Evolutionary conservation across 2,888 invertebrate genomes (phyloP).

Genomic region (Lasioglossum pauxillum): DNA sequence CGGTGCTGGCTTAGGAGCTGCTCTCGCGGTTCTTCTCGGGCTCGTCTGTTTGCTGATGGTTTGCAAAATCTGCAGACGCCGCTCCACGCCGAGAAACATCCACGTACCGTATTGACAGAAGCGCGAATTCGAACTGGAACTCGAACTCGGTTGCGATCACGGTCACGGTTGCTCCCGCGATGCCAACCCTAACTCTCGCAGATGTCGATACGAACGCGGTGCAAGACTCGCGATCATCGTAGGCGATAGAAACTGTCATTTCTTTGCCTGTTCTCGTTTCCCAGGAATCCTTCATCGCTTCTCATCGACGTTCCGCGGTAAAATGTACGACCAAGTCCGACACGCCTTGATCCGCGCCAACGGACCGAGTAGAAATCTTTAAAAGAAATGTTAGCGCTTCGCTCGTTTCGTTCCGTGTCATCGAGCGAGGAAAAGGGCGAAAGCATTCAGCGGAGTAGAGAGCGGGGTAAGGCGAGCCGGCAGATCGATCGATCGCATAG

Average conservation of each 20-base stretch:
- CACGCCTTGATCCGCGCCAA: neutral
- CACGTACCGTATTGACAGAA: constrained; percentile 86
- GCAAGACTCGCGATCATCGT: neutral
- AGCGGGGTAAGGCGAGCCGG: neutral
- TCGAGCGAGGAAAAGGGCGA: neutral
- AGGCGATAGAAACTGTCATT: neutral
- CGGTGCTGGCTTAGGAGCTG: constrained; percentile 88
- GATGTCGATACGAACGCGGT: neutral
- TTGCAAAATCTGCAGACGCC: constrained; percentile 88
- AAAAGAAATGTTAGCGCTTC: constrained; percentile 29
- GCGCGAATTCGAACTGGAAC: neutral
- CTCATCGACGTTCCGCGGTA: neutral
- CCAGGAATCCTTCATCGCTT: neutral
- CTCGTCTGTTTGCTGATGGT: constrained; percentile 86
- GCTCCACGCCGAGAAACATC: constrained; percentile 87
- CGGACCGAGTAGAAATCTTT: neutral
- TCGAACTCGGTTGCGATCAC: neutral
- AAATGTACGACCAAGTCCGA: neutral
- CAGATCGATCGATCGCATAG: neutral
- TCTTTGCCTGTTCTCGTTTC: neutral
- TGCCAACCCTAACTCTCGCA: neutral
- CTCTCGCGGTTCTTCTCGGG: constrained; percentile 86
- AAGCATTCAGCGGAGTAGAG: neutral
- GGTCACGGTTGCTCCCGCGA: neutral
- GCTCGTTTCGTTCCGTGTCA: constrained; percentile 16